These are phyloP conservation scores for Ctenosaura bakeri DNA, from an alignment of 2,797 vertebrate species.

Conservation along the genomic window DNA sequence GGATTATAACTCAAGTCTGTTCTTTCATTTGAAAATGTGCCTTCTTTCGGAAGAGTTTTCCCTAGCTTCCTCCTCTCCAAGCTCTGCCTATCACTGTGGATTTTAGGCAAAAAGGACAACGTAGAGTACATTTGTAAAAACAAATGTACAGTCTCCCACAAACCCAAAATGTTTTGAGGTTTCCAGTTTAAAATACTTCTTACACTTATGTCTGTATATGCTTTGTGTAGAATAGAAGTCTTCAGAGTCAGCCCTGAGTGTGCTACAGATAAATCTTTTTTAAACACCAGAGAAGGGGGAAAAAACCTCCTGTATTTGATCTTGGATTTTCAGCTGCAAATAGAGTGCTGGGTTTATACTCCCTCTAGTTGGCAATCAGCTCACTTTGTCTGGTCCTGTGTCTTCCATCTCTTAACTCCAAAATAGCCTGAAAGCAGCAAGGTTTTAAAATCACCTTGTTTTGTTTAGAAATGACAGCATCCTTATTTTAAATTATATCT, in stretches of 20 bases:
- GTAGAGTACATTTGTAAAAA: slow-evolving; percentile 49
- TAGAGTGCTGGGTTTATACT: slow-evolving; percentile 48
- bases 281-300: slow-evolving; percentile 51
- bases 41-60: slow-evolving; percentile 21
- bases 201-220: slow-evolving; percentile 54
- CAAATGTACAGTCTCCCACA: slow-evolving; percentile 39
- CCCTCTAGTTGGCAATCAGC: slow-evolving; percentile 56
- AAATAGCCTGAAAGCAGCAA: not conserved
- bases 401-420: slow-evolving; percentile 26
- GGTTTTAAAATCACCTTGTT: not conserved
- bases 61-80: slow-evolving; percentile 18
- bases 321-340: slow-evolving; percentile 61
- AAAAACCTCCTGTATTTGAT: slow-evolving; percentile 57
- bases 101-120: slow-evolving; percentile 67
- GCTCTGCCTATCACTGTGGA: not conserved
- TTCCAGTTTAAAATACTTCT: slow-evolving; percentile 61
- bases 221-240: slow-evolving; percentile 59
- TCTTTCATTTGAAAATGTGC: slow-evolving; percentile 57
- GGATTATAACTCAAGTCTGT: not conserved
- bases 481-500: not conserved
- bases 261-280: slow-evolving; percentile 69
- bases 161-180: slow-evolving; percentile 31
- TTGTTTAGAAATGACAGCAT: not conserved
- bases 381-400: slow-evolving; percentile 39
- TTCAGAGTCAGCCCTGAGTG: slow-evolving; percentile 55